Evolutionary conservation across 2,797 vertebrate genomes (phyloP).

Genomic region (Etheostoma nigrum): DNA sequence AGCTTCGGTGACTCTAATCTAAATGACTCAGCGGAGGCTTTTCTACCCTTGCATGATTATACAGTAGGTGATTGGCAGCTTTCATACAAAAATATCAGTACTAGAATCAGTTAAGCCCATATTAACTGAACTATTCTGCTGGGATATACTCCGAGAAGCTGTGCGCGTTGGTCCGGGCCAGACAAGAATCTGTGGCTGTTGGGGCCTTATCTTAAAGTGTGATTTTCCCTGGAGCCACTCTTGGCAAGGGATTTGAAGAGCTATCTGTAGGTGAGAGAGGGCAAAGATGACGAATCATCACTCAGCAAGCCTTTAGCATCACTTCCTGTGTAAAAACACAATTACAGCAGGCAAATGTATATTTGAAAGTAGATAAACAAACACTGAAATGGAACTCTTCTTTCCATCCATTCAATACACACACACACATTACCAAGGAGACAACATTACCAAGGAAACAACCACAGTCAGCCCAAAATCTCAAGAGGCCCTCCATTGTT

Average conservation of each 20-base stretch:
- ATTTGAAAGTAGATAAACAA: constrained; percentile 46
- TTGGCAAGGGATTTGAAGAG: constrained; percentile 59
- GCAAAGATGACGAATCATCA: constrained; percentile 37
- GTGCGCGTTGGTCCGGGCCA: constrained; percentile 25
- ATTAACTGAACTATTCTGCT: constrained; percentile 59
- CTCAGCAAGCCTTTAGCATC: constrained; percentile 58
- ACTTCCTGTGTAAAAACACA: constrained; percentile 37
- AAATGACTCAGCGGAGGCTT: constrained; percentile 38
- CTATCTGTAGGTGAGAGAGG: constrained; percentile 53
- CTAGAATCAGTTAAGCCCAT: constrained; percentile 55
- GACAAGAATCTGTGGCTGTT: constrained; percentile 43
- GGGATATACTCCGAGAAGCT: constrained; percentile 42
- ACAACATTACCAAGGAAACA: constrained; percentile 57
- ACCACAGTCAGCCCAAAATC: constrained; percentile 50
- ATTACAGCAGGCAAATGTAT: constrained; percentile 23
- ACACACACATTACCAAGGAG: too few species aligned
- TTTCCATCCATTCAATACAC: constrained; percentile 23
- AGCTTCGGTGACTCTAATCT: constrained; percentile 48
- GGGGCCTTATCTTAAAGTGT: constrained; percentile 69
- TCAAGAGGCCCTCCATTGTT: constrained; percentile 57
- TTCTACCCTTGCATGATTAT: constrained; percentile 38
- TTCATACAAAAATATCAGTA: constrained; percentile 59
- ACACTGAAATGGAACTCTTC: constrained; percentile 6
- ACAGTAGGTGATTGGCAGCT: constrained; percentile 63
- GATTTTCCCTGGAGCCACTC: constrained; percentile 63